A percentile compares a stretch with the other conserved stretches of the same genome.
These are phyloP conservation scores for Sceliomorpha sp. DNA, from an alignment of 2,888 invertebrate species.

Conservation along the genomic window DNA sequence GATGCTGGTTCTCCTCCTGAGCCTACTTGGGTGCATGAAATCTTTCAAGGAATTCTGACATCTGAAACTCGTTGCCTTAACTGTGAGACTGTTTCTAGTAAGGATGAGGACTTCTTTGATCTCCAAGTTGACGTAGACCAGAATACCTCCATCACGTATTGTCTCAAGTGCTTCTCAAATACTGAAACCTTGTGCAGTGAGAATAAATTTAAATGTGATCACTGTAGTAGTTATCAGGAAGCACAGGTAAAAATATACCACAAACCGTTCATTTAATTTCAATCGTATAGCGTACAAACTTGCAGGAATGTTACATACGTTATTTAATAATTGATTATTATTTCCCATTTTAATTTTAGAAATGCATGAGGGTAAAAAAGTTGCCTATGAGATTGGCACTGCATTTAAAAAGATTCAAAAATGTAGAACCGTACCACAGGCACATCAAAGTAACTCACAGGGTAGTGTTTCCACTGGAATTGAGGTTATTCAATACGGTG, in stretches of 20 bases:
- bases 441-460: slow-evolving; percentile 99
- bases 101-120: slow-evolving; percentile 99
- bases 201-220: slow-evolving; percentile 99
- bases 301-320: too few species aligned
- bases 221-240: slow-evolving; percentile 99
- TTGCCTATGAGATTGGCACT: slow-evolving; percentile 98
- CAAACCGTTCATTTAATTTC: slow-evolving; percentile 2
- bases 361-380: slow-evolving; percentile 99
- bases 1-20: slow-evolving; percentile 86
- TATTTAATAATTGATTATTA: slow-evolving; percentile 16
- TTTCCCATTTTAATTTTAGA: slow-evolving; percentile 78
- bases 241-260: slow-evolving; percentile 91
- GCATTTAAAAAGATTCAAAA: slow-evolving; percentile 98
- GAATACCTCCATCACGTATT: slow-evolving; percentile 99
- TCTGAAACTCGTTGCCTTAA: slow-evolving; percentile 99
- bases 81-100: slow-evolving; percentile 99
- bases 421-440: slow-evolving; percentile 98
- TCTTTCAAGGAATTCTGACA: slow-evolving; percentile 99
- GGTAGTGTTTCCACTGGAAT: slow-evolving; percentile 98
- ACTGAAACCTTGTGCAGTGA: slow-evolving; percentile 99
- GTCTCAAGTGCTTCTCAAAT: slow-evolving; percentile 97
- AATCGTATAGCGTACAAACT: too few species aligned
- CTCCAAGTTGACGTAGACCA: slow-evolving; percentile 99
- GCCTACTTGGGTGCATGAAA: slow-evolving; percentile 99
- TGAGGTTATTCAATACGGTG: slow-evolving; percentile 98